These are phyloP conservation scores for Trissolcus basalis DNA, from an alignment of 1,140 invertebrate species.

Conservation along the genomic window DNA sequence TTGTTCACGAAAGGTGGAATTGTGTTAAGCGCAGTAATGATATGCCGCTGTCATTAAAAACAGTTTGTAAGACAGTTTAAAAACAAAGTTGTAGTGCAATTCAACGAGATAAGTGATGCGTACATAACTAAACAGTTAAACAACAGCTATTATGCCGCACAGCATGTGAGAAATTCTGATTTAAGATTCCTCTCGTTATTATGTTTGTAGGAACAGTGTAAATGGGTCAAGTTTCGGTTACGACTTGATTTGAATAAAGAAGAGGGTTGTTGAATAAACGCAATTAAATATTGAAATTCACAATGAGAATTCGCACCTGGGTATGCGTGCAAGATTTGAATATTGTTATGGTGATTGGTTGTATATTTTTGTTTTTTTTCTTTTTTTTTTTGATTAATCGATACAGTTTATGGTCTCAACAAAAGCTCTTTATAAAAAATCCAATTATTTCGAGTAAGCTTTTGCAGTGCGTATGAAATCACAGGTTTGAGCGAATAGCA, in stretches of 20 bases:
- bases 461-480: slow-evolving; percentile 28
- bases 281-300: too few species aligned
- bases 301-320: too few species aligned
- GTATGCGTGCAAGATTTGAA: too few species aligned
- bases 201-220: too few species aligned
- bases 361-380: too few species aligned
- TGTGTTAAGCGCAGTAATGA: slow-evolving; percentile 18
- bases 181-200: not conserved
- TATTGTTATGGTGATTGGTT: too few species aligned
- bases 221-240: too few species aligned
- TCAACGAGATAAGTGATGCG: slow-evolving; percentile 33
- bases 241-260: too few species aligned
- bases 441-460: slow-evolving; percentile 44
- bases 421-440: slow-evolving; percentile 12
- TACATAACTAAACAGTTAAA: slow-evolving; percentile 39
- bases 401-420: slow-evolving; percentile 4
- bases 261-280: too few species aligned
- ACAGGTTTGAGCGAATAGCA: slow-evolving; percentile 14
- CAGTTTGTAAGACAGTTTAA: slow-evolving; percentile 13
- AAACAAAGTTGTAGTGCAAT: slow-evolving; percentile 10
- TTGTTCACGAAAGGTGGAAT: too few species aligned
- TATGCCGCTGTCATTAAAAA: slow-evolving; percentile 17
- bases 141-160: slow-evolving; percentile 26
- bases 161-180: slow-evolving; percentile 17
- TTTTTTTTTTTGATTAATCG: not conserved